Percentiles rank a stretch among this genome's conserved stretches.
phyloP scores from a whole-genome alignment of 2,797 vertebrate genomes.

The Trachurus trachurus region DNA sequence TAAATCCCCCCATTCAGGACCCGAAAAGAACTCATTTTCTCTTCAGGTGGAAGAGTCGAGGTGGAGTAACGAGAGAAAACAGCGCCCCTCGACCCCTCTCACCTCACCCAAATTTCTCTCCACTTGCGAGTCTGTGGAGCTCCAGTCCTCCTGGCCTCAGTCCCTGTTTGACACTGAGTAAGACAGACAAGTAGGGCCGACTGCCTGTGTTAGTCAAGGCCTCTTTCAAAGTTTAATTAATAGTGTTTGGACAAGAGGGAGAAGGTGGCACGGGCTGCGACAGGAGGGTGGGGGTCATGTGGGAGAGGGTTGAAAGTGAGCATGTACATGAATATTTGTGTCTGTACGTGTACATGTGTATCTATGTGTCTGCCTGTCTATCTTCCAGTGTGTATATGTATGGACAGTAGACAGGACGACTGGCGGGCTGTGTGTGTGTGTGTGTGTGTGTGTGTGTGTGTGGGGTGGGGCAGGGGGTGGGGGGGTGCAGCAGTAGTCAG shows the following conservation, averaged over 20 bases:
- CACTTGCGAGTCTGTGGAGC: conserved; percentile 58
- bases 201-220: conserved; percentile 84
- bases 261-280: conserved; percentile 66
- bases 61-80: conserved; percentile 76
- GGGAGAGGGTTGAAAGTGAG: conserved; percentile 51
- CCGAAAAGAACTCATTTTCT: conserved; percentile 78
- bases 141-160: conserved; percentile 63
- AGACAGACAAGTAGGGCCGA: conserved; percentile 83
- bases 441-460: conserved; percentile 32
- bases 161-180: conserved; percentile 81
- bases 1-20: conserved; percentile 80
- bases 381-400: conserved; percentile 73
- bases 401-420: conserved; percentile 78
- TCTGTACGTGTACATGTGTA: conserved; percentile 64
- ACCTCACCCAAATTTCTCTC: conserved; percentile 57
- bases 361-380: conserved; percentile 71
- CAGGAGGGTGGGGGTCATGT: conserved; percentile 33
- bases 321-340: conserved; percentile 71
- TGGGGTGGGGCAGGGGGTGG: conserved; percentile 53
- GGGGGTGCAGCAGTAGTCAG: conserved; percentile 71
- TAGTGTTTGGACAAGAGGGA: conserved; percentile 85
- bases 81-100: conserved; percentile 68
- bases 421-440: conserved; percentile 48
- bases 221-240: conserved; percentile 89
- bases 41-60: conserved; percentile 77